Evolutionary conservation across 2,113 vertebrate genomes (phyloP), one percentile per base, ranked within the genome.

Genomic region (Onychostoma macrolepis): DNA sequence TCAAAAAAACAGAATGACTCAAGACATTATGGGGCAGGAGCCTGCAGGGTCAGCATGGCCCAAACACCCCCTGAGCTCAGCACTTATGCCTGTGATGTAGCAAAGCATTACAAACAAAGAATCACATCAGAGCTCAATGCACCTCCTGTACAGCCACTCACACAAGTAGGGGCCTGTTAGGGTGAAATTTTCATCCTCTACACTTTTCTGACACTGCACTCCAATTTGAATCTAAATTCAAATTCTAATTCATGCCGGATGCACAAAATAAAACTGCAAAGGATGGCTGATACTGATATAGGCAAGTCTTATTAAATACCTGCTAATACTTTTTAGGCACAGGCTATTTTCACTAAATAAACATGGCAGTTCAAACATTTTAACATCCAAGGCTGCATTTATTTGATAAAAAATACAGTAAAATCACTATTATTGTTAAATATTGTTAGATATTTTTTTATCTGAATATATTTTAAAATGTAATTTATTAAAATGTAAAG

Each of bases 1-100:
- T 83, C 41, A 83, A 67, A 67, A 81, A 83, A 71, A 67, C 61
- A 48, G 61, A 71, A 50, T 83, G 80, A 48, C 43, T 83, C 80
- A 24, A 50, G 63, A 83, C 43, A 33, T 69, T 69, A 48, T 83
- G 63, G 17, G 63, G n/a, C 28, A 12, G 13, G 26, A 81, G 79
- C 26, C 79, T 81, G 80, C 80, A 83, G 61, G 80, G 63, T 83
- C 80, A 83, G 63, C 61, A 50, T 6, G 6, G 43, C 41, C 38
- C 38, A 30, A 81, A 81, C 38, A 81, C 58, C 13, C 38, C 63
- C 63, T 83, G 43, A 83, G 63, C 80, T 83, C 80, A 83, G 63
- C 80, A 69, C 80, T 83, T 83, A 69, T 7, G 63, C 26, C 28
- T 48, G 58, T 81, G 80, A 81, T 65, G 80, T 28, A 81, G 38